Percentiles rank a stretch among this genome's conserved stretches.
These are phyloP conservation scores for Saccostrea cuccullata DNA, from an alignment of 1,140 invertebrate genomes.

Conservation along the genomic window DNA sequence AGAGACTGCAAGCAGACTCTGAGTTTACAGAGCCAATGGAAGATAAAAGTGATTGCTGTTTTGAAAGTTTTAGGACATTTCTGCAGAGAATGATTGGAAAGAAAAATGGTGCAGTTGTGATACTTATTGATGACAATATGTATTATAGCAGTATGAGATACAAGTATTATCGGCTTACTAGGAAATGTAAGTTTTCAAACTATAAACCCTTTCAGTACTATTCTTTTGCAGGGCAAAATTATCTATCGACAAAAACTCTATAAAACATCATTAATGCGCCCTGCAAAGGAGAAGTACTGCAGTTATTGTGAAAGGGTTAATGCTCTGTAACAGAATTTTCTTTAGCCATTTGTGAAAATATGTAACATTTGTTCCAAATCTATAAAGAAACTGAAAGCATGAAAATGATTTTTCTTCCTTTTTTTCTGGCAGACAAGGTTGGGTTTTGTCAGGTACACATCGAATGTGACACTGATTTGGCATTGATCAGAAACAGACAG, in stretches of 20 bases:
- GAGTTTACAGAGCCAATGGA: background rate
- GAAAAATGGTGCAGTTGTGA: conserved; percentile 57
- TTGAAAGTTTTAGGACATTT: background rate
- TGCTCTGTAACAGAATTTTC: no score
- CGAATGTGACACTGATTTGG: conserved; percentile 66
- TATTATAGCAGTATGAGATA: conserved; percentile 82
- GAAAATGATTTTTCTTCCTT: background rate
- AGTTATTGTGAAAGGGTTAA: no score
- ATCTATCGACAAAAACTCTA: no score
- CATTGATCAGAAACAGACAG: conserved; percentile 72
- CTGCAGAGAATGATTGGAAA: background rate
- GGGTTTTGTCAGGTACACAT: conserved; percentile 79
- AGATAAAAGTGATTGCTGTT: background rate
- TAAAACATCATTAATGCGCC: no score
- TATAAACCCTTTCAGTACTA: no score
- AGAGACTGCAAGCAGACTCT: background rate
- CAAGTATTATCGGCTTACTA: conserved; percentile 80
- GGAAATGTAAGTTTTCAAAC: conserved; percentile 68
- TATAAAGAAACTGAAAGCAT: no score
- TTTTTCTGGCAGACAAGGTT: conserved; percentile 61
- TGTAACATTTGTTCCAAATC: no score
- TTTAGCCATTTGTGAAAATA: no score
- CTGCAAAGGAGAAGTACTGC: no score
- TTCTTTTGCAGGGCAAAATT: no score
- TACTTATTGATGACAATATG: conserved; percentile 82